These are phyloP conservation scores for Saguinus imperator DNA, from an alignment of 2,113 vertebrate species.

Conservation along the genomic window DNA sequence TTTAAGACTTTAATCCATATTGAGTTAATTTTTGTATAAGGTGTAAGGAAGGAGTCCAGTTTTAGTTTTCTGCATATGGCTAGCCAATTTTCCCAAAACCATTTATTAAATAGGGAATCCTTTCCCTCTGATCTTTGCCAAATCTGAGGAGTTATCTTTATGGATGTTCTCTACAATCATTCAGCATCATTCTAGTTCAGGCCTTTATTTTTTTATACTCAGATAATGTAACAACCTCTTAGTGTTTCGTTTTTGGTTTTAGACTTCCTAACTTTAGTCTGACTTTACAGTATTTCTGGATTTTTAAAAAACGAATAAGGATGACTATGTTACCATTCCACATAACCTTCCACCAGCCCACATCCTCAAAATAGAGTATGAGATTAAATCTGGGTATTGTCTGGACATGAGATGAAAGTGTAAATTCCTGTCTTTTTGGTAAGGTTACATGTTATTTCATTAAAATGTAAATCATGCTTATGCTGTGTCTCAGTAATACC, in stretches of 20 bases:
- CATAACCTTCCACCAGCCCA: not conserved
- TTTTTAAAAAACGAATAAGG: not conserved
- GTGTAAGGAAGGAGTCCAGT: too few species aligned
- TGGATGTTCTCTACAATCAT: not conserved
- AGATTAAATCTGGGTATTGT: not conserved
- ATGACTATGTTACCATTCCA: not conserved
- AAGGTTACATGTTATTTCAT: not conserved
- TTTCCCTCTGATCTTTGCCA: too few species aligned
- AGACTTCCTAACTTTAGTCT: not conserved
- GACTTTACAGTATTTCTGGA: not conserved
- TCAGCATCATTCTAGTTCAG: not conserved
- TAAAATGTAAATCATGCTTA: not conserved
- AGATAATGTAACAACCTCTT: not conserved
- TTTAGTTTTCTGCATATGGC: too few species aligned
- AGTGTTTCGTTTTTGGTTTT: not conserved
- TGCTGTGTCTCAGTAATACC: not conserved
- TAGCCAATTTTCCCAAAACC: too few species aligned
- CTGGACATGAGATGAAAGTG: accelerated
- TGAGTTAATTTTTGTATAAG: too few species aligned
- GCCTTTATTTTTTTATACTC: not conserved
- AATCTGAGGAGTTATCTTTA: not conserved
- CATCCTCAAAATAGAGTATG: not conserved
- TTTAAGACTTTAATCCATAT: too few species aligned
- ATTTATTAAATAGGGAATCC: too few species aligned
- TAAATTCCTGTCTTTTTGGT: not conserved